Evolutionary conservation across 1,140 invertebrate species (phyloP).

Genomic region (Geopemphigus sp.): DNA sequence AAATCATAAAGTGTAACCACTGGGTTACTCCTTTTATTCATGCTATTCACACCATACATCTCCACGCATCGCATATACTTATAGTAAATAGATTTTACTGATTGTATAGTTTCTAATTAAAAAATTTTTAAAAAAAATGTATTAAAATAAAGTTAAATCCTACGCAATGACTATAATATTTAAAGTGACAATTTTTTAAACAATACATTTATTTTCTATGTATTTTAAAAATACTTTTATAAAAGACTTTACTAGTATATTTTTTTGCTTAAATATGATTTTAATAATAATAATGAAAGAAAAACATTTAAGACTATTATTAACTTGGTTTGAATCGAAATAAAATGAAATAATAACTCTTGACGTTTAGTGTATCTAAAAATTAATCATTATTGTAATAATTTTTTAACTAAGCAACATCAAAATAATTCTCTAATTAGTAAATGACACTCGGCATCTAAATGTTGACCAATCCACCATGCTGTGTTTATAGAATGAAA

Average conservation of each 20-base stretch:
- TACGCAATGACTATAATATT: neutral
- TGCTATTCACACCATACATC: neutral
- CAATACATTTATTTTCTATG: neutral
- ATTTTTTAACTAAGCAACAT: neutral
- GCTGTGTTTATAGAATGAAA: neutral
- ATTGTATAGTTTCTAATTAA: no score
- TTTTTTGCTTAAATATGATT: conserved; percentile 29
- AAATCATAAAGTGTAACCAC: neutral
- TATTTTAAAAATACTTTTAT: neutral
- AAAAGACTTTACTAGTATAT: conserved; percentile 13
- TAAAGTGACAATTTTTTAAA: no score
- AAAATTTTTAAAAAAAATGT: no score
- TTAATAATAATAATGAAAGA: neutral
- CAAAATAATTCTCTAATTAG: neutral
- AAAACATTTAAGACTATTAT: neutral
- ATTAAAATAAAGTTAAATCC: neutral
- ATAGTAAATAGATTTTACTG: neutral
- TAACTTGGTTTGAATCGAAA: neutral
- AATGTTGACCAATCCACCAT: neutral
- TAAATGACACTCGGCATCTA: neutral
- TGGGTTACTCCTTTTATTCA: no score
- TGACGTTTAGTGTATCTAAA: neutral
- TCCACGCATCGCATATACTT: neutral
- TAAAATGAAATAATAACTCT: neutral
- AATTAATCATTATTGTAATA: neutral